Conservation (phyloP, 35 echinoderm and acorn worm genomes). For the Apostichopus japonicus region DNA sequence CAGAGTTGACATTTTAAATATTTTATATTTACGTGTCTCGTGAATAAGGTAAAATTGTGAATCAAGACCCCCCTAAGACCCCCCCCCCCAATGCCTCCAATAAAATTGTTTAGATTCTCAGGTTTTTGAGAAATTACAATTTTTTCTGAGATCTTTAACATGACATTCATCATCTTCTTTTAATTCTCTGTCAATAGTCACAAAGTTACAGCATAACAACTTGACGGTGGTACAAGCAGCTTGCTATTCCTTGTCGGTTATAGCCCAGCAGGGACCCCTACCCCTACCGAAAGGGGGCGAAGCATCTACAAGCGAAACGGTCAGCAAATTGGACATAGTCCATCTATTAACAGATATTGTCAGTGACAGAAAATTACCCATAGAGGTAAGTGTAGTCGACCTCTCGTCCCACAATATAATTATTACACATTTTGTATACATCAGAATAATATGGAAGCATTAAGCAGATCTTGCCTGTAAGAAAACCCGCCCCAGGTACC, state of each 20-base stretch:
- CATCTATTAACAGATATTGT: slow-evolving; percentile 34
- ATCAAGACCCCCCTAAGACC: no score
- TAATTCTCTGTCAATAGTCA: slow-evolving; percentile 2
- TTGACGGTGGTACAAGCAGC: slow-evolving; percentile 30
- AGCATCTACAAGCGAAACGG: neutral
- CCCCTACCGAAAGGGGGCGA: slow-evolving; percentile 33
- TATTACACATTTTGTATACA: no score
- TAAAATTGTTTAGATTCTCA: no score
- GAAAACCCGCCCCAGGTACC: neutral
- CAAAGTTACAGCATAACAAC: slow-evolving; percentile 51
- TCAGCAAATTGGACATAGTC: slow-evolving; percentile 26
- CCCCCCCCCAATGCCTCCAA: no score
- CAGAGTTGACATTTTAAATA: no score
- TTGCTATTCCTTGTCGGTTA: slow-evolving; percentile 27
- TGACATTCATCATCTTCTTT: neutral
- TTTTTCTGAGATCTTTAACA: neutral
- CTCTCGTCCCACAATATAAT: no score
- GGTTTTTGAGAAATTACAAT: no score
- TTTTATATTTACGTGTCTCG: neutral
- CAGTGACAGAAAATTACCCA: slow-evolving; percentile 41
- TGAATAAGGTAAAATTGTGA: neutral
- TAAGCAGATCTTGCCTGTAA: neutral
- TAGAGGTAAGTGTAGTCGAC: neutral
- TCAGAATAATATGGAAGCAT: no score
- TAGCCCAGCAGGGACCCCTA: slow-evolving; percentile 39